Evolutionary conservation across 2,888 invertebrate species (phyloP), one percentile per base, ranked within the genome.

Genomic region (Mythimna ferrago): DNA sequence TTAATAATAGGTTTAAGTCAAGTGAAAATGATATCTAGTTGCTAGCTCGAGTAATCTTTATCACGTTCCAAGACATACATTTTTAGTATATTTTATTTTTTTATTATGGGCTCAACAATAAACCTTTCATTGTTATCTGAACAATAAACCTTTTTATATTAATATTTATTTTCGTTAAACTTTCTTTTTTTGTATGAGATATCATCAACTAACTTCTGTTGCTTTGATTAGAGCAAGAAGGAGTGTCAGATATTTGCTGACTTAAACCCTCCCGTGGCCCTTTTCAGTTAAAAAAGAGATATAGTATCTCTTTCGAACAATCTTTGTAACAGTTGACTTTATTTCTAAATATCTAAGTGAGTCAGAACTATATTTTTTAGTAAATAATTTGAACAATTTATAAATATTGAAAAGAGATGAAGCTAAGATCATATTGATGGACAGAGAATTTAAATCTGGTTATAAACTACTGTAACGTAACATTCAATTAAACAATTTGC

Each of bases 11-110:
- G 57, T 62, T 62, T 62, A 58, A 9, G 38, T 61, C 19, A 16
- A 61, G 21, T 76, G 77, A 32, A 76, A 78, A 76, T 68, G 11
- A 76, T 76, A 81, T 61, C 35, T 38, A 32, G 53, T 21, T 16
- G 9, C 6, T 48, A 16, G 62, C 53, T 54, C 44, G 16, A 64
- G 41, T 60, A 21, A 61, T 74, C 48, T 58, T 19, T 66, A 57
- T 63, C 19, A 21, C 19, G 11, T 62, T 54, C 56, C 26, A 21
- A 80, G 81, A 75, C 66, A 75, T 16, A 51, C 0, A 0, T n/a
- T 53, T 63, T 38, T 38, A 26, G 1, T 57, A 1, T 56, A 4
- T 26, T 63, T 11, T 54, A 7, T 53, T 11, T 6, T 41, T 77
- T 66, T 63, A 60, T 41, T 66, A 64, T 19, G 21, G 11, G 5